Evolutionary conservation across 2,888 invertebrate species (phyloP).

Genomic region (Piscicola geometra): DNA sequence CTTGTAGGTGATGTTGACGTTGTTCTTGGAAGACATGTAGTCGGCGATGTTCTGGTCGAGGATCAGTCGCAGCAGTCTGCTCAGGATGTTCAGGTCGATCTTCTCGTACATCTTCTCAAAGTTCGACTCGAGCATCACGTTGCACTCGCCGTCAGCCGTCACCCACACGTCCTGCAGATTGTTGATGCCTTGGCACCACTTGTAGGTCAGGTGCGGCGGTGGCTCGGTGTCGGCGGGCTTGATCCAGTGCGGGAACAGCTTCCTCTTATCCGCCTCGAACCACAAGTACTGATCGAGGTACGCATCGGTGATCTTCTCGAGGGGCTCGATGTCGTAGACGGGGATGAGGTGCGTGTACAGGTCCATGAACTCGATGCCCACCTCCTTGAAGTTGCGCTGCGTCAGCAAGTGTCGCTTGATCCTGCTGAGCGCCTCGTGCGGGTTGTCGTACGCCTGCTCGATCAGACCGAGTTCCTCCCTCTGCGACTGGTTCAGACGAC

Average conservation of each 20-base stretch:
- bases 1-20: conserved; percentile 99
- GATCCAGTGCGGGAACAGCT: conserved; percentile 96
- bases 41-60: conserved; percentile 99
- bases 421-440: conserved; percentile 95
- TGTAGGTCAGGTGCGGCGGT: conserved; percentile 73
- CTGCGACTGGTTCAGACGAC: conserved; percentile 94
- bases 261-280: conserved; percentile 92
- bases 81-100: conserved; percentile 94
- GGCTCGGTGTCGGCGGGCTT: conserved; percentile 98
- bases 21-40: conserved; percentile 99
- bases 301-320: conserved; percentile 99
- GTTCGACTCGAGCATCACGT: conserved; percentile 89
- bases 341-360: conserved; percentile 96
- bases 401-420: conserved; percentile 98
- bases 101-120: conserved; percentile 99
- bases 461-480: conserved; percentile 95
- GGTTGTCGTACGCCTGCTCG: conserved; percentile 99
- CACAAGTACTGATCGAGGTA: conserved; percentile 98
- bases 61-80: conserved; percentile 87
- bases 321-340: conserved; percentile 96
- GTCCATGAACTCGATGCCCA: conserved; percentile 99
- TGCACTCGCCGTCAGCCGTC: conserved; percentile 95
- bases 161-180: conserved; percentile 92
- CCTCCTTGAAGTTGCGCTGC: conserved; percentile 95
- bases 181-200: conserved; percentile 97